A percentile compares a stretch with the other conserved stretches of the same genome.
These are phyloP conservation scores for Daubentonia madagascariensis DNA, from an alignment of 2,113 vertebrate genomes.

Conservation along the genomic window DNA sequence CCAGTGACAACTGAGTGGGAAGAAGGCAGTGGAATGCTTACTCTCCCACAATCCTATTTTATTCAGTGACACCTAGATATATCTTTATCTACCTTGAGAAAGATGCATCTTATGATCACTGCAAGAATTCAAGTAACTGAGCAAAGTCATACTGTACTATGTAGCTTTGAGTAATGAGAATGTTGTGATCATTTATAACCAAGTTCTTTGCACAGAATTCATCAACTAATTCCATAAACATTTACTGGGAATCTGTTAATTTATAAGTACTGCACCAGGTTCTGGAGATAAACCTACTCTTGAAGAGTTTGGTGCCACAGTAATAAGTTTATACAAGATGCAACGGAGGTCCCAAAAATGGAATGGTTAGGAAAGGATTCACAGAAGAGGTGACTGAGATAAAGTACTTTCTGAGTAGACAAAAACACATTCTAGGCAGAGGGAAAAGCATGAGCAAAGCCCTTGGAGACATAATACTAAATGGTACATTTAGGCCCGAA, in stretches of 20 bases:
- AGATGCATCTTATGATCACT: not conserved
- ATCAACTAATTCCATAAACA: conserved; percentile 1
- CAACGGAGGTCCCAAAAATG: not conserved
- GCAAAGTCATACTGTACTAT: not conserved
- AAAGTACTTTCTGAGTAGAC: not conserved
- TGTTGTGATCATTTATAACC: not conserved
- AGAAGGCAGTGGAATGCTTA: not conserved
- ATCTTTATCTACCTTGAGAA: not conserved
- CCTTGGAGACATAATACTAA: not conserved
- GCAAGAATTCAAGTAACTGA: not conserved
- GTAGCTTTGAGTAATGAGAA: not conserved
- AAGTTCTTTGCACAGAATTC: not conserved
- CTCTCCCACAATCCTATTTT: not conserved
- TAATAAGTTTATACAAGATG: not conserved
- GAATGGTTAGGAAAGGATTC: not conserved
- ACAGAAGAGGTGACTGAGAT: not conserved
- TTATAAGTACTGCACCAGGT: not conserved
- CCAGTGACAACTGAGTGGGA: not conserved
- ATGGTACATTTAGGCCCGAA: not conserved
- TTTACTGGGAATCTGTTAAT: not conserved
- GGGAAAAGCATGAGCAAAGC: not conserved
- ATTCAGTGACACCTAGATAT: not conserved
- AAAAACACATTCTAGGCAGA: not conserved
- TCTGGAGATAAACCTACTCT: not conserved
- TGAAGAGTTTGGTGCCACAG: not conserved